A percentile compares a stretch with the other conserved stretches of the same genome.
Conservation (phyloP, 2,113 vertebrate genomes). For the Pteruthius melanotis region DNA sequence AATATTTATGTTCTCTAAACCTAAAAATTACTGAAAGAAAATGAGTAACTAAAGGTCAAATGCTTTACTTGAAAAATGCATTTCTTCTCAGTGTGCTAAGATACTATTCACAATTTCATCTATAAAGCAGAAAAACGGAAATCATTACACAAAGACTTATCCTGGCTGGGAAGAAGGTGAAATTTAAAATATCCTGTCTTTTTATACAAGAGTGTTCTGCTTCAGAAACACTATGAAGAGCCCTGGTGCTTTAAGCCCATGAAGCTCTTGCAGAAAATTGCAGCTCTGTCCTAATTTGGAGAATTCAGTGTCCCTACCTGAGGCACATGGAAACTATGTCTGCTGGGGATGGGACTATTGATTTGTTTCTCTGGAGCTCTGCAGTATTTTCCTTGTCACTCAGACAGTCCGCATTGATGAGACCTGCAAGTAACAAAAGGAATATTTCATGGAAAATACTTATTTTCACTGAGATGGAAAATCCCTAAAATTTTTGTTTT, state of each 20-base stretch:
- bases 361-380: not conserved
- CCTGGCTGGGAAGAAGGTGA: not conserved
- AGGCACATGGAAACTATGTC: not conserved
- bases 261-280: not conserved
- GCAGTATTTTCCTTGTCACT: not conserved
- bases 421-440: not conserved
- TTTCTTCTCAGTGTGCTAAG: not conserved
- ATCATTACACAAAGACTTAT: not conserved
- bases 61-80: not conserved
- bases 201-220: not conserved
- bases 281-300: not conserved
- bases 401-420: not conserved
- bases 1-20: not conserved
- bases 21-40: not conserved
- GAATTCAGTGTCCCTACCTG: not conserved
- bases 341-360: not conserved
- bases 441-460: not conserved
- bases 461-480: not conserved
- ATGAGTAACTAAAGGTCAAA: not conserved
- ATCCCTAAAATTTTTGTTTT: rapidly evolving
- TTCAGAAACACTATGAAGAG: not conserved
- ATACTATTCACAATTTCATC: not conserved
- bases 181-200: not conserved
- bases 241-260: not conserved
- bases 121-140: not conserved